These are phyloP conservation scores for Ichneumoninae sp. DNA, from an alignment of 2,888 invertebrate species.

Conservation along the genomic window DNA sequence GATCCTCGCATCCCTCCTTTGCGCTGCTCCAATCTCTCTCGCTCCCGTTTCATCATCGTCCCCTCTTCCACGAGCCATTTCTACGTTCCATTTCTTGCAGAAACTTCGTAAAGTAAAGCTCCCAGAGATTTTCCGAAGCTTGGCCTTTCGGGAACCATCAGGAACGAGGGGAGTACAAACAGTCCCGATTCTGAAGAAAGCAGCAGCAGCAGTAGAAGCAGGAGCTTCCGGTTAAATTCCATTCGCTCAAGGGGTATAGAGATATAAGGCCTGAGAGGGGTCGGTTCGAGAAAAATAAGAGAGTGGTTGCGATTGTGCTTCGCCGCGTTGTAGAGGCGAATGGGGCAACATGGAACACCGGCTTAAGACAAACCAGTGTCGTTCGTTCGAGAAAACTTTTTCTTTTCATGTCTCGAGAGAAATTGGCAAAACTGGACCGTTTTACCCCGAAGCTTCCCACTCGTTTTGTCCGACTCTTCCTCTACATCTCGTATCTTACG, in stretches of 20 bases:
- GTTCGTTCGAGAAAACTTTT: background rate
- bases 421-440: background rate
- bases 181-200: constrained; percentile 1
- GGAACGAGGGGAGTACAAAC: constrained; percentile 5
- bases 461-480: background rate
- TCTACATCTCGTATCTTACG: background rate
- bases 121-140: constrained; percentile 38
- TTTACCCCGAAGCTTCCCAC: background rate
- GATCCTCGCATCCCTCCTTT: constrained; percentile 32
- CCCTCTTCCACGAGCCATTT: constrained; percentile 35
- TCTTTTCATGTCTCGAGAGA: background rate
- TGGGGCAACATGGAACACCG: background rate
- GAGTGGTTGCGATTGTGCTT: constrained; percentile 11
- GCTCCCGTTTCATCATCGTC: background rate
- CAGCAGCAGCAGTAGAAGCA: background rate
- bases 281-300: background rate
- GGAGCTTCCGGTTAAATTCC: constrained; percentile 47
- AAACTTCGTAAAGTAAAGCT: constrained; percentile 46
- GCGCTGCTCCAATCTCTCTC: constrained; percentile 12
- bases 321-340: background rate
- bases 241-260: constrained; percentile 26
- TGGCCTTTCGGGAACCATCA: constrained; percentile 12
- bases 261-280: constrained; percentile 3
- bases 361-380: background rate
- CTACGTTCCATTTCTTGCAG: constrained; percentile 39